phyloP scores from a whole-genome alignment of 2,797 vertebrate genomes.

The Menidia menidia region DNA sequence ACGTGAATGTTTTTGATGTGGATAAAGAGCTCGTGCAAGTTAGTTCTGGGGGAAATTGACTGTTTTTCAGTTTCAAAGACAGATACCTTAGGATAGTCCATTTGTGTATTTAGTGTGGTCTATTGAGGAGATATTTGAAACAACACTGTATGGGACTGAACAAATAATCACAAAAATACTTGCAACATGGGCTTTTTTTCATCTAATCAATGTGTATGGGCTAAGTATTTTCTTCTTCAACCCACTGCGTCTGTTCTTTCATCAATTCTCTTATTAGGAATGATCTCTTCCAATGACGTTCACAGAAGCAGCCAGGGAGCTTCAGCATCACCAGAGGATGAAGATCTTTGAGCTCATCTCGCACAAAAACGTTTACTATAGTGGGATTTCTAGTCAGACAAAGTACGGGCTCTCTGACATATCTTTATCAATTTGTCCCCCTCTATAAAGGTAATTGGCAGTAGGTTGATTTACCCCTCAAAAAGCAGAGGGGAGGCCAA shows the following conservation, averaged over 20 bases:
- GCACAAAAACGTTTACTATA: neutral
- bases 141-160: neutral
- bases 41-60: neutral
- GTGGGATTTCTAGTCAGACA: neutral
- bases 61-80: neutral
- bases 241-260: neutral
- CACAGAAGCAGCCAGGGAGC: slow-evolving; percentile 6
- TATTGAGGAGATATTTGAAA: neutral
- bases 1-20: neutral
- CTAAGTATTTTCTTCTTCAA: neutral
- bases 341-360: neutral
- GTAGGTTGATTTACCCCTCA: neutral
- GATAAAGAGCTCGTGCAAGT: neutral
- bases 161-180: neutral
- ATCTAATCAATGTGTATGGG: too few species aligned
- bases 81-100: neutral
- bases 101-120: neutral
- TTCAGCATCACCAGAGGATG: slow-evolving; percentile 28
- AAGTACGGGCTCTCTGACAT: neutral
- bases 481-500: neutral
- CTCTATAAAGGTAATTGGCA: neutral
- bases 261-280: neutral
- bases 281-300: slow-evolving; percentile 9
- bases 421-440: neutral
- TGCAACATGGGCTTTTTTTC: neutral